These are phyloP conservation scores for Lutjanus argentimaculatus DNA, from an alignment of 2,797 vertebrate genomes.

Conservation along the genomic window DNA sequence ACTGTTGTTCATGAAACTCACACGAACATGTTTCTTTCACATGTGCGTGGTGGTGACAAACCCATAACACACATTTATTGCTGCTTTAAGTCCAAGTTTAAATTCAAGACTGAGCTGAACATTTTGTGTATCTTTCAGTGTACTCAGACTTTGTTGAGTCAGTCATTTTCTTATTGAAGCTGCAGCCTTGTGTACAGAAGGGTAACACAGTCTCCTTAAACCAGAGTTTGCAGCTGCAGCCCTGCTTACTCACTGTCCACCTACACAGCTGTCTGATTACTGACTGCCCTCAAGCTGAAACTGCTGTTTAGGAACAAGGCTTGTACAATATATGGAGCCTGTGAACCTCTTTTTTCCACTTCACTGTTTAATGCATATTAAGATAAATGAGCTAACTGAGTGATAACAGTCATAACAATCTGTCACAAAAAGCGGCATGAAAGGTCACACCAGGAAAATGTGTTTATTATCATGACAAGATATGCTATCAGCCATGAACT, in stretches of 20 bases:
- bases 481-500: slow-evolving; percentile 52
- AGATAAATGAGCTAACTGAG: slow-evolving; percentile 56
- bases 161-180: slow-evolving; percentile 2
- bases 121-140: background rate
- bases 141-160: background rate
- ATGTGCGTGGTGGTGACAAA: no score
- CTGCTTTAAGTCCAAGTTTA: background rate
- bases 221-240: slow-evolving; percentile 31
- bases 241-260: slow-evolving; percentile 41
- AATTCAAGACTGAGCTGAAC: background rate
- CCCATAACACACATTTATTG: no score
- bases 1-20: no score
- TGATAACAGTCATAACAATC: slow-evolving; percentile 61
- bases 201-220: slow-evolving; percentile 1
- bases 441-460: slow-evolving; percentile 61
- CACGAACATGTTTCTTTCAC: no score
- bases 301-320: slow-evolving; percentile 28
- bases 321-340: background rate
- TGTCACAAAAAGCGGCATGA: slow-evolving; percentile 50
- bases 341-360: slow-evolving; percentile 10
- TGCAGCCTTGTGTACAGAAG: slow-evolving; percentile 5
- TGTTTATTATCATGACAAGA: slow-evolving; percentile 76
- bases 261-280: slow-evolving; percentile 10
- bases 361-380: slow-evolving; percentile 35
- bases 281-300: slow-evolving; percentile 37